Evolutionary conservation across 2,888 invertebrate species (phyloP).

Genomic region (Cataglyphis livida): DNA sequence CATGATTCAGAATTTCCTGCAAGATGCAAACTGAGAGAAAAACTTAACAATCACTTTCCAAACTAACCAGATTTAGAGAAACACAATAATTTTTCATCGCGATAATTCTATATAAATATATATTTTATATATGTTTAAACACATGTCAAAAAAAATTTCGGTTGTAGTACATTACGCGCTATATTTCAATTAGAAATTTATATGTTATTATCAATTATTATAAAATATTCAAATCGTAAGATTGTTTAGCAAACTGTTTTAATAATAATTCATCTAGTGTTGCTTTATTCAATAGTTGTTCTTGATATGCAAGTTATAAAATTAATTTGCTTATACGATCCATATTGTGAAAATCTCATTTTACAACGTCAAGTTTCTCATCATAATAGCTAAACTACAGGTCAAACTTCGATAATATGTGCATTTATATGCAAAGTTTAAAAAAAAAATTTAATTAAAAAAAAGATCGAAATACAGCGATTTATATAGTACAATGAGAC

Average conservation of each 20-base stretch:
- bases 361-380: slow-evolving; percentile 14
- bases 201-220: too few relatives aligned
- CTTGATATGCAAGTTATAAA: not conserved
- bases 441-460: slow-evolving; percentile 9
- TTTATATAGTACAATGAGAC: not conserved
- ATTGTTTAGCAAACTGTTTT: not conserved
- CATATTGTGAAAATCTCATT: slow-evolving; percentile 35
- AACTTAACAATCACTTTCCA: not conserved
- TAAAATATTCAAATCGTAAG: not conserved
- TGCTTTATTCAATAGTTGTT: slow-evolving; percentile 17
- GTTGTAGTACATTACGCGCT: not conserved
- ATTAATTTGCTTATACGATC: slow-evolving; percentile 21
- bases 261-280: slow-evolving; percentile 37
- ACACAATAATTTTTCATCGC: not conserved
- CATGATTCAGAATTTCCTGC: not conserved
- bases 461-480: slow-evolving; percentile 18
- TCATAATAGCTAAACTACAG: slow-evolving; percentile 10
- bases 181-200: not conserved
- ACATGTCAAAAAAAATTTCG: not conserved
- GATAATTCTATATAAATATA: not conserved
- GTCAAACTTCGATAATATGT: slow-evolving; percentile 21
- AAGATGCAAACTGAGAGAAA: not conserved
- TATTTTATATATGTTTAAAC: not conserved
- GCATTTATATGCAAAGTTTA: slow-evolving; percentile 48
- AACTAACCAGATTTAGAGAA: not conserved